phyloP scores from a whole-genome alignment of 2,888 invertebrate species.

The Laothoe populi region DNA sequence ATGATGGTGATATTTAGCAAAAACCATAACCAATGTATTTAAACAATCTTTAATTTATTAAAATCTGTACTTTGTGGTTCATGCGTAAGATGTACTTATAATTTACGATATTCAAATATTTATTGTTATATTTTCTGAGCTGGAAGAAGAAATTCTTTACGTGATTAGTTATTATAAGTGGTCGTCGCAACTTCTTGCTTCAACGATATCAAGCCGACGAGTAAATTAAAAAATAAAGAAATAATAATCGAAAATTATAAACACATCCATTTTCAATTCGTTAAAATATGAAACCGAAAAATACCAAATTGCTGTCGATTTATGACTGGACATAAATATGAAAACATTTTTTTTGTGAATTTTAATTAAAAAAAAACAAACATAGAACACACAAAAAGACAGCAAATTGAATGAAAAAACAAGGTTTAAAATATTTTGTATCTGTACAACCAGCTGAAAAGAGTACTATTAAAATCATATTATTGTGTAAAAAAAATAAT shows the following conservation, averaged over 20 bases:
- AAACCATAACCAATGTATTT: conserved; percentile 34
- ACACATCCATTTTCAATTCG: conserved; percentile 36
- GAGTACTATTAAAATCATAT: background rate
- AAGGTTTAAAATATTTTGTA: background rate
- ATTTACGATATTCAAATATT: background rate
- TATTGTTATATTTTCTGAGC: background rate
- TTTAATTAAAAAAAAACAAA: background rate
- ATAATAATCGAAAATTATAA: conserved; percentile 33
- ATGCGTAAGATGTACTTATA: conserved; percentile 30
- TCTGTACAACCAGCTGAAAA: conserved; percentile 3
- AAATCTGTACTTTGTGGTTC: conserved; percentile 33
- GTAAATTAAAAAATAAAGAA: background rate
- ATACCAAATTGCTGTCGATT: conserved; percentile 10
- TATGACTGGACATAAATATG: background rate
- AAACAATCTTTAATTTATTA: conserved; percentile 37
- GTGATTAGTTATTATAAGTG: background rate
- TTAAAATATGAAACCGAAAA: conserved; percentile 22
- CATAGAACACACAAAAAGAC: background rate
- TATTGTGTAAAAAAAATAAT: background rate
- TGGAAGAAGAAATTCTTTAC: background rate
- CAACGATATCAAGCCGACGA: background rate
- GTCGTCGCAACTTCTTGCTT: background rate
- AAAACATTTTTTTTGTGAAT: background rate
- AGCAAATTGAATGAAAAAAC: conserved; percentile 7
- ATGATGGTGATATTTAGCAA: conserved; percentile 35